These are phyloP conservation scores for Scylla paramamosain DNA, from an alignment of 1,140 invertebrate species.

Conservation along the genomic window DNA sequence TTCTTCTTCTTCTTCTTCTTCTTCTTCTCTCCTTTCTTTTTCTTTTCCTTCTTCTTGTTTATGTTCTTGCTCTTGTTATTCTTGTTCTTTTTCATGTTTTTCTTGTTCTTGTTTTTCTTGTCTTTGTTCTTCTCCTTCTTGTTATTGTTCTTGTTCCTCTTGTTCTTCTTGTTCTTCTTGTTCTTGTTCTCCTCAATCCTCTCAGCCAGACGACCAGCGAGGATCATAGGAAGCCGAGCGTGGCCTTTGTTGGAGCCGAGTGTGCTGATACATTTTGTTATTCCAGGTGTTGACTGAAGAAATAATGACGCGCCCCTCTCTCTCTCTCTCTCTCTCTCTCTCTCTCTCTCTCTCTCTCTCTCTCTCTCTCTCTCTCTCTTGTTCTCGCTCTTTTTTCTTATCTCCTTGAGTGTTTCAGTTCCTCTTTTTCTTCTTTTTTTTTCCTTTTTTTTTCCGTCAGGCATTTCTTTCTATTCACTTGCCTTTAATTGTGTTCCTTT, in stretches of 20 bases:
- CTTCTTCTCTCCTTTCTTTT: not conserved
- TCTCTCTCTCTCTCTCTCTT: conserved; percentile 30
- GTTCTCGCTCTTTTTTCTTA: not conserved
- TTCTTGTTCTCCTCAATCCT: too few species aligned
- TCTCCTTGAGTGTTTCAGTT: not conserved
- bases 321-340: conserved; percentile 26
- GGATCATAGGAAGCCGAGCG: too few species aligned
- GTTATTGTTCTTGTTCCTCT: too few species aligned
- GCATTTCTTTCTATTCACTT: not conserved
- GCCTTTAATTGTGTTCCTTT: too few species aligned
- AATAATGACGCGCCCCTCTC: not conserved
- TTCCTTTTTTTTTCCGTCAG: too few species aligned
- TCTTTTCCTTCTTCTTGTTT: too few species aligned
- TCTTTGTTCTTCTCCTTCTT: too few species aligned
- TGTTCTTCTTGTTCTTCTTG: too few species aligned
- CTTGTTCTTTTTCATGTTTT: too few species aligned
- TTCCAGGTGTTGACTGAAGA: not conserved
- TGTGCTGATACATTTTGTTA: not conserved
- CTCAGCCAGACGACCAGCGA: too few species aligned
- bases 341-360: conserved; percentile 25
- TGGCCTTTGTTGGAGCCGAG: not conserved
- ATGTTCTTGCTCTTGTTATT: too few species aligned
- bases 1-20: not conserved
- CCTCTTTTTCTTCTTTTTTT: not conserved
- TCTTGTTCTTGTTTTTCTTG: too few species aligned